Conservation (phyloP, 2,888 invertebrate species). For the Blera fallax region DNA sequence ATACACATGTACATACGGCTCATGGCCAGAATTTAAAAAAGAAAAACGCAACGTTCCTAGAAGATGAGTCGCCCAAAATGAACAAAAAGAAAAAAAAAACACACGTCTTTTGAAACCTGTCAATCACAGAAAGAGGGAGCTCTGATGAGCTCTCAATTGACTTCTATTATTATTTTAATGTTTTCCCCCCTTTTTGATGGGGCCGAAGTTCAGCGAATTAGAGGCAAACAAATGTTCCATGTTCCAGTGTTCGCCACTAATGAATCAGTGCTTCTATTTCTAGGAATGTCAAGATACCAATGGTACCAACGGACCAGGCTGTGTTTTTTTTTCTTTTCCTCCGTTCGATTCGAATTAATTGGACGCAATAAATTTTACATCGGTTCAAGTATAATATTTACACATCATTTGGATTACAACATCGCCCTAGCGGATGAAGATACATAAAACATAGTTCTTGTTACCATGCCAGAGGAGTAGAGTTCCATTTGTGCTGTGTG, state of each 20-base stretch:
- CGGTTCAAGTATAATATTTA: conserved; percentile 57
- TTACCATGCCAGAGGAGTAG: conserved; percentile 20
- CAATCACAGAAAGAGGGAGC: conserved; percentile 55
- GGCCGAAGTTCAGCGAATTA: conserved; percentile 49
- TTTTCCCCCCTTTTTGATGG: neutral
- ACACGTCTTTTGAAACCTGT: conserved; percentile 50
- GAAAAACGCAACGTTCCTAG: neutral
- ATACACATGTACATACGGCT: too few species aligned
- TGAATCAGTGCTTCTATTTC: conserved; percentile 34
- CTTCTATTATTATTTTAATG: conserved; percentile 52
- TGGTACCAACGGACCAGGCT: neutral
- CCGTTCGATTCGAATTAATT: conserved; percentile 50
- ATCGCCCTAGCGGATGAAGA: conserved; percentile 13
- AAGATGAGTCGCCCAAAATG: neutral
- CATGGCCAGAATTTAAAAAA: conserved; percentile 24
- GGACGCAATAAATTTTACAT: conserved; percentile 59
- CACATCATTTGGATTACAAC: conserved; percentile 61
- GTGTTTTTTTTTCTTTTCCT: neutral
- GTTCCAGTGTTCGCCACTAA: conserved; percentile 22
- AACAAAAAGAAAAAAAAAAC: neutral
- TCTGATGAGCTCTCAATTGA: conserved; percentile 69
- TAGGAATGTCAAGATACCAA: conserved; percentile 38
- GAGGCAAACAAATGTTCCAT: conserved; percentile 54
- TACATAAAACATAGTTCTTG: neutral
- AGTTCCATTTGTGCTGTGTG: conserved; percentile 20